phyloP scores from a whole-genome alignment of 2,113 vertebrate genomes.

The Malurus elegans region DNA sequence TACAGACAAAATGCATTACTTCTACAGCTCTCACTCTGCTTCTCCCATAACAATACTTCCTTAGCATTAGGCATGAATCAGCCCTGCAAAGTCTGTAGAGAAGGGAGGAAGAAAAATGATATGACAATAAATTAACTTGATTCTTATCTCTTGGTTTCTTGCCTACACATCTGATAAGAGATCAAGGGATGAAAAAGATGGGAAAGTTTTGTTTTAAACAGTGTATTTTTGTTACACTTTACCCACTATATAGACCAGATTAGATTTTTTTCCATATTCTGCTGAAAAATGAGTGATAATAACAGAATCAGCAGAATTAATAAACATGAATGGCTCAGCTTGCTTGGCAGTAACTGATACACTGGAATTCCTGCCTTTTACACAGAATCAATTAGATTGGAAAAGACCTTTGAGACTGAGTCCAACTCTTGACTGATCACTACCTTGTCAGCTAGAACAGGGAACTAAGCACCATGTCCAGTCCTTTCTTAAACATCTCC shows the following conservation, averaged over 20 bases:
- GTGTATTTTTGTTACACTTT: background rate
- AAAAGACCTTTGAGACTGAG: background rate
- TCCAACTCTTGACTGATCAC: background rate
- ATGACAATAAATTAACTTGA: background rate
- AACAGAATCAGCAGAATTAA: background rate
- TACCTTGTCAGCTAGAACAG: background rate
- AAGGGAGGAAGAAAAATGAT: background rate
- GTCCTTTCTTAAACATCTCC: background rate
- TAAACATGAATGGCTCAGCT: background rate
- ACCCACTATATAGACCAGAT: background rate
- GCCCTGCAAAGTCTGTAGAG: background rate
- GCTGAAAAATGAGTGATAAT: background rate
- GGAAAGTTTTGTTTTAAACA: background rate
- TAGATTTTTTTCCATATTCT: background rate
- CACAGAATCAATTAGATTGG: background rate
- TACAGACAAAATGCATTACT: constrained; percentile 34
- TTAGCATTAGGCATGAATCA: background rate
- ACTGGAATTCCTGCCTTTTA: background rate
- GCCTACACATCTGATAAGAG: background rate
- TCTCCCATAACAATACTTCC: background rate
- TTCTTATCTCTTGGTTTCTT: background rate
- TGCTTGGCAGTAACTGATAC: background rate
- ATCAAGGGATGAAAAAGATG: background rate
- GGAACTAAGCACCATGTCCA: rapidly evolving
- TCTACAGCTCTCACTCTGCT: background rate